Conservation (phyloP, 2,113 vertebrate genomes). For the Hystrix brachyura region DNA sequence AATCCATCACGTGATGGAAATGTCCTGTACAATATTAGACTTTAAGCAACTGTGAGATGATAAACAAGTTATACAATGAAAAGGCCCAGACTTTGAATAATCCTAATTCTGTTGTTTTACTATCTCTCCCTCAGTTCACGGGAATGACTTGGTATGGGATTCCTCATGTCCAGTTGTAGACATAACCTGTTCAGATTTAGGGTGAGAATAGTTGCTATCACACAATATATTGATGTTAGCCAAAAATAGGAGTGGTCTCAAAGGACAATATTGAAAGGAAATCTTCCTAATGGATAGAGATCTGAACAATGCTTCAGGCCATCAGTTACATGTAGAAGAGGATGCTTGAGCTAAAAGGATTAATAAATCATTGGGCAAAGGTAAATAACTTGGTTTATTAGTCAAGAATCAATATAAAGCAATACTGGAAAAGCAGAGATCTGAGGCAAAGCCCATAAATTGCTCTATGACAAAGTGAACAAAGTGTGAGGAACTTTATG, state of each 20-base stretch:
- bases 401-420: background rate
- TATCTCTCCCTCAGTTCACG: background rate
- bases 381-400: background rate
- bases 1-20: background rate
- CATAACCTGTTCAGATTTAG: background rate
- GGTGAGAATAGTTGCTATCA: background rate
- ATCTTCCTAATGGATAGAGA: background rate
- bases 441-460: background rate
- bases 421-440: background rate
- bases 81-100: background rate
- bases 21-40: background rate
- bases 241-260: background rate
- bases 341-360: background rate
- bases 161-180: background rate
- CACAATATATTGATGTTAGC: background rate
- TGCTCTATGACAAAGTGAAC: background rate
- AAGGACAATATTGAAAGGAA: background rate
- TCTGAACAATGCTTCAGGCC: background rate
- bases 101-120: background rate
- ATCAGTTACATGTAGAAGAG: background rate
- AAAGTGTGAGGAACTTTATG: background rate
- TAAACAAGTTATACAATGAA: background rate
- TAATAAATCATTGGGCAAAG: background rate
- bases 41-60: background rate
- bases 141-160: background rate